These are phyloP conservation scores for Galagoides demidoff DNA, from an alignment of 2,797 vertebrate species.

Conservation along the genomic window DNA sequence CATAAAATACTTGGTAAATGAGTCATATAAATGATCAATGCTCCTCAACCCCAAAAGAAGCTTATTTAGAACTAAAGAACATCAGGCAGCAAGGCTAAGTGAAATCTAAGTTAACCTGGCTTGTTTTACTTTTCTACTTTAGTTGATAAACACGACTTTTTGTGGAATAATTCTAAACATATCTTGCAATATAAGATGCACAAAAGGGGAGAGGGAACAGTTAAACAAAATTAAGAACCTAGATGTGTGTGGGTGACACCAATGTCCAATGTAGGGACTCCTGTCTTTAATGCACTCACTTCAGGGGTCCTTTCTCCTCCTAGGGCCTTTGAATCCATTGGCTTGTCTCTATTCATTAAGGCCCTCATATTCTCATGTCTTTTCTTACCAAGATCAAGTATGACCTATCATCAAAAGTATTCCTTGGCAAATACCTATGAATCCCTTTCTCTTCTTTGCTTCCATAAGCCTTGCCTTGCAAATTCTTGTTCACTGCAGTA, in stretches of 20 bases:
- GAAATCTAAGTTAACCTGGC: slow-evolving; percentile 1
- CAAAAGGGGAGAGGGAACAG: neutral
- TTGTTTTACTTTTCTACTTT: neutral
- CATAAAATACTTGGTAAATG: neutral
- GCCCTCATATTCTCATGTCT: neutral
- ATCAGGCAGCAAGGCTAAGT: neutral
- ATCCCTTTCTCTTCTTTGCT: neutral
- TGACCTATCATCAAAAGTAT: neutral
- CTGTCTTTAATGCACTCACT: neutral
- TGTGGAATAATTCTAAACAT: neutral
- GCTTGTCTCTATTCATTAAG: neutral
- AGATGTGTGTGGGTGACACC: neutral
- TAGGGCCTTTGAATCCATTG: neutral
- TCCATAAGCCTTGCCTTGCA: neutral
- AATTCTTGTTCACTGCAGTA: neutral
- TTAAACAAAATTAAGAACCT: neutral
- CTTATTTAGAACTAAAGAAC: neutral
- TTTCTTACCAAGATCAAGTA: neutral
- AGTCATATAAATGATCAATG: neutral
- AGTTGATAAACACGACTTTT: neutral
- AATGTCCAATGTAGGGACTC: neutral
- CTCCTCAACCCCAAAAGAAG: neutral
- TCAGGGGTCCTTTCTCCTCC: neutral
- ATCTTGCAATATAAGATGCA: neutral
- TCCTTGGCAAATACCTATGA: neutral